Evolutionary conservation across 1,140 invertebrate genomes (phyloP).

Genomic region (Ostrea denselamellosa): DNA sequence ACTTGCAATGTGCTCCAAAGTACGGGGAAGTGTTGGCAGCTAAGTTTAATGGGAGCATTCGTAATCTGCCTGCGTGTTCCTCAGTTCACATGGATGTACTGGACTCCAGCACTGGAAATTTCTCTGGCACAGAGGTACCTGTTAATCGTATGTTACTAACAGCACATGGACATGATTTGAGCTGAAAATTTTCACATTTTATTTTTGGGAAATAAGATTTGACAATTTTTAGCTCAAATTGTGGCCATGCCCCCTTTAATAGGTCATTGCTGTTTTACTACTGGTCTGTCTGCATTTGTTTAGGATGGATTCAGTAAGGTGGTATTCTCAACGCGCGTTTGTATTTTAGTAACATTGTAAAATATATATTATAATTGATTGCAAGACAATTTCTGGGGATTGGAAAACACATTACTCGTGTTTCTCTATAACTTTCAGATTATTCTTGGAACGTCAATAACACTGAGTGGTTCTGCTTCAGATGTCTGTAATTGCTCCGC

Average conservation of each 20-base stretch:
- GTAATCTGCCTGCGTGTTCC: not conserved
- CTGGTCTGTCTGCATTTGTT: too few relatives aligned
- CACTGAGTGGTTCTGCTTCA: not conserved
- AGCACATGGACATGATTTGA: too few relatives aligned
- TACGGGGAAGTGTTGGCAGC: not conserved
- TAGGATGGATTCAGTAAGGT: too few relatives aligned
- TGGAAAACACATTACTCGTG: not conserved
- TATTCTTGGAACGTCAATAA: not conserved
- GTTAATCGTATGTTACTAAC: not conserved
- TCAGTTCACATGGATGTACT: not conserved
- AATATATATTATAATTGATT: not conserved
- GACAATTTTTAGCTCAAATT: too few relatives aligned
- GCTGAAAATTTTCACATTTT: too few relatives aligned
- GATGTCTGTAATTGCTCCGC: not conserved
- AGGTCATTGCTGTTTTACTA: too few relatives aligned
- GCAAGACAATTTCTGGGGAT: not conserved
- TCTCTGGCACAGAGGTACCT: constrained; percentile 9
- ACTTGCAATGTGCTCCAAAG: not conserved
- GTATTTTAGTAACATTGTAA: too few relatives aligned
- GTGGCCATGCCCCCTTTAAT: too few relatives aligned
- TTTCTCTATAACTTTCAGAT: constrained; percentile 18
- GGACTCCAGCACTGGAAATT: not conserved
- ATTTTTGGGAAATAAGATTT: too few relatives aligned
- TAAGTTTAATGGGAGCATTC: not conserved
- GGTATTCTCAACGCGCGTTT: not conserved